Conservation (phyloP, 1,140 invertebrate species). For the Lepidostoma basale region DNA sequence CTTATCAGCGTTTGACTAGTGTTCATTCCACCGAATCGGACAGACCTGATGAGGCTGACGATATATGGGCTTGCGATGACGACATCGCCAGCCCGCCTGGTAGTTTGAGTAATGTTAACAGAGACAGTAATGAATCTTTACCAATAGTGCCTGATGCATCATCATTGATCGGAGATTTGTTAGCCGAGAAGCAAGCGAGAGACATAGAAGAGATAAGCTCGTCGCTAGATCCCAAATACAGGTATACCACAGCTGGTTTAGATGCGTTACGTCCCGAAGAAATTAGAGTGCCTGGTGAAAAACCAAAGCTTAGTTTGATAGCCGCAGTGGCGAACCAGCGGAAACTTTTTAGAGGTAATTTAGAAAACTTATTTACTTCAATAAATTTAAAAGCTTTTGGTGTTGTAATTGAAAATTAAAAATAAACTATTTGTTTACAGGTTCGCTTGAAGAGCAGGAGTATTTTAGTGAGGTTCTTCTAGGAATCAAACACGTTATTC, state of each 20-base stretch:
- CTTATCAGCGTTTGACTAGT: conserved; percentile 40
- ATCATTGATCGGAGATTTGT: conserved; percentile 30
- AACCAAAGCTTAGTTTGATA: conserved; percentile 57
- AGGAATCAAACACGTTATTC: conserved; percentile 78
- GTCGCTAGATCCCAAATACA: conserved; percentile 39
- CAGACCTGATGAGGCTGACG: conserved; percentile 27
- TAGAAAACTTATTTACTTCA: background rate
- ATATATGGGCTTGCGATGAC: conserved; percentile 37
- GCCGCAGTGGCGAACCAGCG: conserved; percentile 58
- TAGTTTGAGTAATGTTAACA: conserved; percentile 25
- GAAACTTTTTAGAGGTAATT: conserved; percentile 56
- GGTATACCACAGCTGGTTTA: conserved; percentile 37
- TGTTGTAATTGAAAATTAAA: background rate
- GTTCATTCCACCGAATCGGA: conserved; percentile 37
- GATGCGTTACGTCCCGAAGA: conserved; percentile 54
- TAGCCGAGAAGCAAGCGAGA: conserved; percentile 35
- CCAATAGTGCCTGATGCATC: conserved; percentile 22
- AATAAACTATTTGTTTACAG: conserved; percentile 49
- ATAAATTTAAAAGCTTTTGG: background rate
- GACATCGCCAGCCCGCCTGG: conserved; percentile 17
- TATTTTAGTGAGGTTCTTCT: conserved; percentile 76
- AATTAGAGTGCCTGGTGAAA: conserved; percentile 58
- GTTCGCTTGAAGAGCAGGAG: conserved; percentile 70
- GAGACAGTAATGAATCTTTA: conserved; percentile 24
- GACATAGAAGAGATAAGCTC: conserved; percentile 29